These are phyloP conservation scores for Xylota sylvarum DNA, from an alignment of 2,888 invertebrate genomes.

Conservation along the genomic window DNA sequence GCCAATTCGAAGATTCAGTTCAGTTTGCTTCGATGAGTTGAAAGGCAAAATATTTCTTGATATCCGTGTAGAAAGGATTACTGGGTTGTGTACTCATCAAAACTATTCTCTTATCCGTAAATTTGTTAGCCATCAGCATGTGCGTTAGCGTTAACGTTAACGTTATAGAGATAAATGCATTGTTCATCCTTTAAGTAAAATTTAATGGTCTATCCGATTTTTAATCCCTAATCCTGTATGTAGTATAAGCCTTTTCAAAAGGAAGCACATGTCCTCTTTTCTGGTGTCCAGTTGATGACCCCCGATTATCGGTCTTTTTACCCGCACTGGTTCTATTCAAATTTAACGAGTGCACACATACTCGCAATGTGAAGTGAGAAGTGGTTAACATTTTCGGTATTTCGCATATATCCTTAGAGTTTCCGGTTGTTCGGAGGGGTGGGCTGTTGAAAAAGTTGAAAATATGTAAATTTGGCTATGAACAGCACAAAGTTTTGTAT, in stretches of 20 bases:
- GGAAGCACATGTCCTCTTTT: constrained; percentile 15
- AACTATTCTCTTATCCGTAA: not conserved
- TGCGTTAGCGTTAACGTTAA: constrained; percentile 1
- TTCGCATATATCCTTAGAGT: constrained; percentile 9
- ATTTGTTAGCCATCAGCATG: constrained; percentile 6
- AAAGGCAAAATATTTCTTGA: not conserved
- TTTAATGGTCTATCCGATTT: constrained; percentile 23
- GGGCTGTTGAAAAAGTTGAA: constrained; percentile 25
- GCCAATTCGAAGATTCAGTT: constrained; percentile 27
- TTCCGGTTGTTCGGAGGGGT: not conserved
- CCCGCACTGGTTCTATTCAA: constrained; percentile 18
- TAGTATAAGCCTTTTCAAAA: not conserved
- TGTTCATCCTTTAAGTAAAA: constrained; percentile 1
- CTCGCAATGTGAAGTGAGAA: constrained; percentile 15
- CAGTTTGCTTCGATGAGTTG: constrained; percentile 18
- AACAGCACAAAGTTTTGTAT: constrained; percentile 68
- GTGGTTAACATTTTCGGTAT: constrained; percentile 18
- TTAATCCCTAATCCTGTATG: not conserved
- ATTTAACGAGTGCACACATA: constrained; percentile 33
- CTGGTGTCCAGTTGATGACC: constrained; percentile 36
- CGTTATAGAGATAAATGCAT: not conserved
- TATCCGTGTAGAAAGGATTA: not conserved
- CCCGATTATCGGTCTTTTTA: constrained; percentile 35
- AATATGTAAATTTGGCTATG: constrained; percentile 73
- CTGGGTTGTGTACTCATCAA: not conserved